Evolutionary conservation across 1,140 invertebrate species (phyloP).

Genomic region (Zophobas atratus): DNA sequence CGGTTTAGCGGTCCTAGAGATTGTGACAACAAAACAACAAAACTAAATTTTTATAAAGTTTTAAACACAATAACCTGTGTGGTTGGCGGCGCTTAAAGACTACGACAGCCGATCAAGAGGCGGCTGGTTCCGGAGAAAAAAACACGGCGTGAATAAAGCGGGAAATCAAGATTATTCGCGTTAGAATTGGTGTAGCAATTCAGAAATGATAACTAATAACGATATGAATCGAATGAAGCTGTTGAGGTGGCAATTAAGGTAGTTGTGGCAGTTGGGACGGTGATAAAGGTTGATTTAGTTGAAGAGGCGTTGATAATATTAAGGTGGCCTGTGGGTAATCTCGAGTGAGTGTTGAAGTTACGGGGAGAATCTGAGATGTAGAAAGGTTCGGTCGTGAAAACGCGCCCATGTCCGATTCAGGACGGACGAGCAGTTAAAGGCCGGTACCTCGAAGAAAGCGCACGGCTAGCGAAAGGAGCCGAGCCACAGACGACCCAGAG

Average conservation of each 20-base stretch:
- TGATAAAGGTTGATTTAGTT: conserved; percentile 34
- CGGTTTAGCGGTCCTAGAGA: no score
- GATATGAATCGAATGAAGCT: background rate
- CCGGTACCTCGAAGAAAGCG: conserved; percentile 49
- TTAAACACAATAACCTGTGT: no score
- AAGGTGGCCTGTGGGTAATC: conserved; percentile 30
- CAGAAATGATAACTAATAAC: background rate
- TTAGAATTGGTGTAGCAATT: background rate
- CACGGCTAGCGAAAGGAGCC: conserved; percentile 53
- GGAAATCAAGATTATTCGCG: background rate
- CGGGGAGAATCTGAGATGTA: background rate
- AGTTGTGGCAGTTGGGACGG: background rate
- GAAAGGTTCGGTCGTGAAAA: conserved; percentile 1
- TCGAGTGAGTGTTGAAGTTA: conserved; percentile 16
- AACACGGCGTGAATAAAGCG: no score
- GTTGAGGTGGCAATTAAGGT: conserved; percentile 18
- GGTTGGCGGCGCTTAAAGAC: no score
- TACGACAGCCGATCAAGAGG: no score
- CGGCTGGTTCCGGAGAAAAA: no score
- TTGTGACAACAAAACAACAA: no score
- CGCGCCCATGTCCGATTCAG: conserved; percentile 38
- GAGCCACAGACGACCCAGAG: conserved; percentile 50
- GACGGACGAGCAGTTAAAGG: conserved; percentile 37
- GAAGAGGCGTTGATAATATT: conserved; percentile 38
- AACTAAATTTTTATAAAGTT: no score